Percentiles rank a stretch among this genome's conserved stretches.
Conservation (phyloP, 2,797 vertebrate species). For the Percopsis omiscomaycus region DNA sequence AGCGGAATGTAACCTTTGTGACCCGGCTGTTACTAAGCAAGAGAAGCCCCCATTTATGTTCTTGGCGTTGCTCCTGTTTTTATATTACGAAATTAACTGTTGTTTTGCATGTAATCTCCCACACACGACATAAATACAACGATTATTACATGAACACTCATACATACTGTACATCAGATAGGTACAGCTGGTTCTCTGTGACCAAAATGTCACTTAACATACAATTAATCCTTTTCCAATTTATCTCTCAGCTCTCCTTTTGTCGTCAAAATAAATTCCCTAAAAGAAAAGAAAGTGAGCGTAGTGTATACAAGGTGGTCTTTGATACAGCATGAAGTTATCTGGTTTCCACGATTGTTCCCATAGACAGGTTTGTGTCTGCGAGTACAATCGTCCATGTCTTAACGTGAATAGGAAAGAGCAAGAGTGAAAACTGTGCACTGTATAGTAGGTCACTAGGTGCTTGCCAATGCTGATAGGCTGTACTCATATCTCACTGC, state of each 20-base stretch:
- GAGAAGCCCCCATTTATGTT: constrained; percentile 46
- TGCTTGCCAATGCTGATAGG: not conserved
- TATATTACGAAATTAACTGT: constrained; percentile 43
- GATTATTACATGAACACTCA: constrained; percentile 30
- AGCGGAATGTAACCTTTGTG: constrained; percentile 72
- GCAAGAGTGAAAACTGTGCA: too few species aligned
- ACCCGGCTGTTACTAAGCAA: constrained; percentile 48
- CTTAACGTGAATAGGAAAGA: too few species aligned
- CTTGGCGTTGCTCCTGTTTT: constrained; percentile 33
- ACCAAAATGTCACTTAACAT: constrained; percentile 3
- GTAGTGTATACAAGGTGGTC: too few species aligned
- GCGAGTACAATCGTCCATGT: too few species aligned
- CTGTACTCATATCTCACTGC: not conserved
- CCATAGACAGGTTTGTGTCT: too few species aligned
- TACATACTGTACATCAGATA: constrained; percentile 21
- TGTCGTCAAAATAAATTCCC: too few species aligned
- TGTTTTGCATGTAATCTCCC: constrained; percentile 43
- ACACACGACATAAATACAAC: constrained; percentile 38
- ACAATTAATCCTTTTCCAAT: too few species aligned
- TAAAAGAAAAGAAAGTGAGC: too few species aligned
- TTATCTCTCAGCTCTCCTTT: too few species aligned
- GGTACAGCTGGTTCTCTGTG: constrained; percentile 48
- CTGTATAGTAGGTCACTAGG: not conserved
- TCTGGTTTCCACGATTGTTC: too few species aligned
- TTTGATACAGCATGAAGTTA: too few species aligned